Evolutionary conservation across 2,888 invertebrate genomes (phyloP).

Genomic region (Myopa tessellatipennis): DNA sequence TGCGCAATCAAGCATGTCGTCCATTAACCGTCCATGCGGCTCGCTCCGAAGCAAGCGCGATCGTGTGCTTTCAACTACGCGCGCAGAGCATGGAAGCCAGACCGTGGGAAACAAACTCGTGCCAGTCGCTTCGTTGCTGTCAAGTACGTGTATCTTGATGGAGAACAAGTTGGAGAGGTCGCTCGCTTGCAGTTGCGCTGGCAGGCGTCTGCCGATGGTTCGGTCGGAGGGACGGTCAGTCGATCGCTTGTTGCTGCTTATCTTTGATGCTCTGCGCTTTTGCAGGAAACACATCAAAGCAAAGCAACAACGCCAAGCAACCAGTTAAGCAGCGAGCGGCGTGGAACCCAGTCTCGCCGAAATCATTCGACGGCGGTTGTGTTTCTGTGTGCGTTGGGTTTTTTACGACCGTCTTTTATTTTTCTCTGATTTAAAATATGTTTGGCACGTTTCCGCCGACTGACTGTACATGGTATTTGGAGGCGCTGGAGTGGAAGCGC

Average conservation of each 20-base stretch:
- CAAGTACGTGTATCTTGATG: slow-evolving; percentile 66
- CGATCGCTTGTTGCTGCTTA: slow-evolving; percentile 44
- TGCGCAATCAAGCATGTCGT: neutral
- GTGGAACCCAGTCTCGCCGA: slow-evolving; percentile 4
- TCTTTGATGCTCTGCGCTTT: slow-evolving; percentile 40
- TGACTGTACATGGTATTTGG: slow-evolving; percentile 1
- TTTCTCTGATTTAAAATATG: slow-evolving; percentile 32
- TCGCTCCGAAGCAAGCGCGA: neutral
- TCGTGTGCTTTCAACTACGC: slow-evolving; percentile 48
- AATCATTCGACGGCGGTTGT: slow-evolving; percentile 16
- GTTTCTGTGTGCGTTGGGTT: neutral
- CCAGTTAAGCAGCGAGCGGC: slow-evolving; percentile 33
- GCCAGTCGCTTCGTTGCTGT: slow-evolving; percentile 68
- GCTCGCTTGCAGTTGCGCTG: slow-evolving; percentile 27
- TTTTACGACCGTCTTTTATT: slow-evolving; percentile 15
- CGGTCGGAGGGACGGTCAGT: slow-evolving; percentile 3
- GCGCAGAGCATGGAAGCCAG: slow-evolving; percentile 55
- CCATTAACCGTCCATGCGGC: slow-evolving; percentile 2
- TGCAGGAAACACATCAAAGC: slow-evolving; percentile 22
- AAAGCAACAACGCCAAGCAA: slow-evolving; percentile 26
- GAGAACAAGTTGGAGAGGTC: slow-evolving; percentile 57
- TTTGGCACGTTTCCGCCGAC: slow-evolving; percentile 36
- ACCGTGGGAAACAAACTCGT: slow-evolving; percentile 69
- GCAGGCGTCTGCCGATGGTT: slow-evolving; percentile 44
- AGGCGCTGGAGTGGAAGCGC: slow-evolving; percentile 2